These are phyloP conservation scores for Cinara cedri DNA, from an alignment of 2,888 invertebrate genomes.

Conservation along the genomic window DNA sequence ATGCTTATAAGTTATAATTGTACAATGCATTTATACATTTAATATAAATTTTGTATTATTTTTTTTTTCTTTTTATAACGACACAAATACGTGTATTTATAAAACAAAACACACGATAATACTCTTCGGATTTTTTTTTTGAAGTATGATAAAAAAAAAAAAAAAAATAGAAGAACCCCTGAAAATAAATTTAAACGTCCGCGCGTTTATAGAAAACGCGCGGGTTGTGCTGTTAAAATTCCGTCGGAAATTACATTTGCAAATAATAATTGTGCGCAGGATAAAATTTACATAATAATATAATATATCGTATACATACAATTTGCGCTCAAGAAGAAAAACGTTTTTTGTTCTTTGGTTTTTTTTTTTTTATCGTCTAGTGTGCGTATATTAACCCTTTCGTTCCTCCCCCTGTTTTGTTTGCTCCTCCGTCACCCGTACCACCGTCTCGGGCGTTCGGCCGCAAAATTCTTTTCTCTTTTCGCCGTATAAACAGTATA, in stretches of 20 bases:
- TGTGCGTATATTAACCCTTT: constrained; percentile 22
- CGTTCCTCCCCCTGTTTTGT: neutral
- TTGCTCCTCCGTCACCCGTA: too few species aligned
- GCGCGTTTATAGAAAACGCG: neutral
- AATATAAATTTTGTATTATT: too few species aligned
- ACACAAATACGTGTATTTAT: too few species aligned
- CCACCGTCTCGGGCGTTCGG: neutral
- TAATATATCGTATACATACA: neutral
- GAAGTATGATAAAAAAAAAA: too few species aligned
- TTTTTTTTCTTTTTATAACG: too few species aligned
- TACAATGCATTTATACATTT: too few species aligned
- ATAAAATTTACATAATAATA: constrained; percentile 10
- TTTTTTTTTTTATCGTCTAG: neutral
- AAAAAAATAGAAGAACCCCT: neutral
- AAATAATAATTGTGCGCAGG: constrained; percentile 16
- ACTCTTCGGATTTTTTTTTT: too few species aligned
- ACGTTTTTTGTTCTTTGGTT: neutral
- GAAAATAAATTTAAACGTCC: constrained; percentile 23
- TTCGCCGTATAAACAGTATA: neutral
- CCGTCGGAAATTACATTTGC: constrained; percentile 15
- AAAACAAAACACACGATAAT: too few species aligned
- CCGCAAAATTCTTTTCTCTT: constrained; percentile 6
- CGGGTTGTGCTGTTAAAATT: constrained; percentile 5
- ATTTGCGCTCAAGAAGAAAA: constrained; percentile 2
- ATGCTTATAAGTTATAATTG: too few species aligned